Percentiles rank a stretch among this genome's conserved stretches.
These are phyloP conservation scores for Chamaetylas fuelleborni DNA, from an alignment of 2,113 vertebrate genomes.

Conservation along the genomic window DNA sequence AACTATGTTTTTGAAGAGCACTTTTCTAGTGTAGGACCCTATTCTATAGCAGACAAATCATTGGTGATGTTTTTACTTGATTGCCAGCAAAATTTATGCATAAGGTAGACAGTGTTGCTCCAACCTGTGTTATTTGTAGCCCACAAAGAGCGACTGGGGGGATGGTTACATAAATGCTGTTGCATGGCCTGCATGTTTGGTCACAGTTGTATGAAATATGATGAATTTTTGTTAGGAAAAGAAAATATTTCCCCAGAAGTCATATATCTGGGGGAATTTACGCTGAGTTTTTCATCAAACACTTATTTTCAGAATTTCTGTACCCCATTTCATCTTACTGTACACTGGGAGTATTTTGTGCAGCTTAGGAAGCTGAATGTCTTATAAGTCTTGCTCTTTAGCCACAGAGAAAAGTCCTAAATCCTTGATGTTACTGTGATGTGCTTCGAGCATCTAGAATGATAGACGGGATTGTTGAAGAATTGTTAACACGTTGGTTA, in stretches of 20 bases:
- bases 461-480: constrained; percentile 39
- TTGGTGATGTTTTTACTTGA: constrained; percentile 22
- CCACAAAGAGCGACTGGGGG: background rate
- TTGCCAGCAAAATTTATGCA: constrained; percentile 23
- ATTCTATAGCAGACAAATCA: background rate
- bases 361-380: constrained; percentile 51
- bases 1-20: constrained; percentile 21
- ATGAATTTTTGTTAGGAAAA: background rate
- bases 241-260: constrained; percentile 22
- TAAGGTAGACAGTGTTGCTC: constrained; percentile 37
- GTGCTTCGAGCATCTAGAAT: constrained; percentile 6
- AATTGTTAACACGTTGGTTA: constrained; percentile 55
- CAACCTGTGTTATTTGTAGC: constrained; percentile 32
- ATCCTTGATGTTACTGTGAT: constrained; percentile 24
- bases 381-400: constrained; percentile 21
- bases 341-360: constrained; percentile 44
- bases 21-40: background rate
- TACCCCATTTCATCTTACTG: background rate
- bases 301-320: background rate
- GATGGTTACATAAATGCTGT: constrained; percentile 52
- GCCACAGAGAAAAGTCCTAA: background rate
- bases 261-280: constrained; percentile 14
- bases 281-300: background rate
- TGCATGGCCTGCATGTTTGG: constrained; percentile 63
- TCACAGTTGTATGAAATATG: constrained; percentile 11